phyloP scores from a whole-genome alignment of 2,888 invertebrate genomes.

The Tineola bisselliella region DNA sequence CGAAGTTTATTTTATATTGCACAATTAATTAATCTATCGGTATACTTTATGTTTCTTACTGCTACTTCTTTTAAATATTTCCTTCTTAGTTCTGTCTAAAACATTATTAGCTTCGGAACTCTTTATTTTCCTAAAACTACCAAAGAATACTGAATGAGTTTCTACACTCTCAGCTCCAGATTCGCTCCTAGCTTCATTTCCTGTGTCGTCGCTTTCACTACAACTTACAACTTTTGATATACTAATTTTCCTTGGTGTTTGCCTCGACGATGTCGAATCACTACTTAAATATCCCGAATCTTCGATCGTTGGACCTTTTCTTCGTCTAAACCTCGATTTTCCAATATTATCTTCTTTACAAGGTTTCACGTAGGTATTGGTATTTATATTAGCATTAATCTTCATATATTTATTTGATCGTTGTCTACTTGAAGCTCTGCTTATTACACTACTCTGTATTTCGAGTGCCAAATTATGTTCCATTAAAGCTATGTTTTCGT shows the following conservation, averaged over 20 bases:
- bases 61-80: slow-evolving; percentile 28
- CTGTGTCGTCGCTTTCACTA: slow-evolving; percentile 82
- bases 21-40: slow-evolving; percentile 19
- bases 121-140: slow-evolving; percentile 70
- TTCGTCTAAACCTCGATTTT: slow-evolving; percentile 37
- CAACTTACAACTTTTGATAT: slow-evolving; percentile 67
- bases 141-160: slow-evolving; percentile 87
- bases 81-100: slow-evolving; percentile 23
- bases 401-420: slow-evolving; percentile 19
- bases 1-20: slow-evolving; percentile 30
- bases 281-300: slow-evolving; percentile 89
- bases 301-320: slow-evolving; percentile 60
- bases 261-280: slow-evolving; percentile 73
- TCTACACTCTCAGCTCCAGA: slow-evolving; percentile 89
- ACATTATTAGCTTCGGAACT: slow-evolving; percentile 24
- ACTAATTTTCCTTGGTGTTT: slow-evolving; percentile 46
- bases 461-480: slow-evolving; percentile 20
- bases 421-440: slow-evolving; percentile 32
- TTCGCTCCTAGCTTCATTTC: slow-evolving; percentile 83
- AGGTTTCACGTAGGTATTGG: slow-evolving; percentile 48
- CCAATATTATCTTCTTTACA: slow-evolving; percentile 31
- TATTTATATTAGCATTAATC: slow-evolving; percentile 29
- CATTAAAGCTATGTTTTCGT: slow-evolving; percentile 41
- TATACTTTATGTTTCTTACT: slow-evolving; percentile 24
- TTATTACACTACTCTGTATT: slow-evolving; percentile 9